Conservation (phyloP, 2,797 vertebrate genomes). For the Micromesistius poutassou region DNA sequence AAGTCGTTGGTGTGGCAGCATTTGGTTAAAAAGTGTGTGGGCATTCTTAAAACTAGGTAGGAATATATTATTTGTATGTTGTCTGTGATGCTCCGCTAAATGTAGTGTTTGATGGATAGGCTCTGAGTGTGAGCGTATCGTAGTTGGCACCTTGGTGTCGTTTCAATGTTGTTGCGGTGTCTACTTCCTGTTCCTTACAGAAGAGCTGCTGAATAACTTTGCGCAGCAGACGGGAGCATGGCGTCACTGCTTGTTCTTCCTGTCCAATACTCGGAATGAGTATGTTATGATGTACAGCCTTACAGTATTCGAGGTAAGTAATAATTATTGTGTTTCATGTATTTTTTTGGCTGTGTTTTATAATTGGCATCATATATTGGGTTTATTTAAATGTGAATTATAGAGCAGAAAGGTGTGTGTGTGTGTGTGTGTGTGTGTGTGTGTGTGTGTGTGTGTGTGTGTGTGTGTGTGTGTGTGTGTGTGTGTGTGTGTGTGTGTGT, state of each 20-base stretch:
- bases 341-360: not conserved
- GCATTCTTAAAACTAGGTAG: no score
- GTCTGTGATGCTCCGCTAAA: no score
- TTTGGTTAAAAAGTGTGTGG: no score
- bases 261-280: slow-evolving; percentile 95
- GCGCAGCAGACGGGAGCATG: slow-evolving; percentile 96
- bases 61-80: no score
- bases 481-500: no score
- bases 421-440: no score
- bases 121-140: no score
- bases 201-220: slow-evolving; percentile 98
- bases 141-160: not conserved
- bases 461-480: no score
- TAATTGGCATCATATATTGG: not conserved
- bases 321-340: not conserved
- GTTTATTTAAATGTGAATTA: not conserved
- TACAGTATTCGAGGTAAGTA: slow-evolving; percentile 97
- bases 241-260: slow-evolving; percentile 96
- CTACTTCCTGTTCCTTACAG: slow-evolving; percentile 75
- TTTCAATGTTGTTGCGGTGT: not conserved
- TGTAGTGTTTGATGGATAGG: no score
- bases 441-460: not conserved
- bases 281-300: slow-evolving; percentile 99
- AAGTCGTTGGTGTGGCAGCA: no score
- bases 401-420: no score